Evolutionary conservation across 2,888 invertebrate species (phyloP), one percentile per base, ranked within the genome.

Genomic region (Hemaris fuciformis): DNA sequence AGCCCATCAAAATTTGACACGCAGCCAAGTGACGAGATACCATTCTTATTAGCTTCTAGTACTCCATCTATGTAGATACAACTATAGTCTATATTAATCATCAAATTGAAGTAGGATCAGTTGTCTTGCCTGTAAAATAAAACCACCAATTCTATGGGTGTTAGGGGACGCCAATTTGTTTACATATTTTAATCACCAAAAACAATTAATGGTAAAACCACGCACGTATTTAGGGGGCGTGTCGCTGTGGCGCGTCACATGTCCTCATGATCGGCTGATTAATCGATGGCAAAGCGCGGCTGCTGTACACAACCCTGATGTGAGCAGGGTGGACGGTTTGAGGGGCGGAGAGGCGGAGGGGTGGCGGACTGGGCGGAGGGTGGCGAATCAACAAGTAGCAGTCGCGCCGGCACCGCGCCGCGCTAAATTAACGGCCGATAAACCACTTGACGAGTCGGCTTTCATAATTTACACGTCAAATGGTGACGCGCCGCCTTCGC

Each of bases 381-480:
- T 53, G 38, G 38, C 20, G 18, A 27, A 53, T 63, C 69, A 69
- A 69, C 67, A 69, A 69, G 69, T 69, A 46, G 43, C 62, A 46
- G 64, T 20, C 62, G 65, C 68, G 70, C 48, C 68, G 53, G 8
- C 42, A 45, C 46, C 67, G 61, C 68, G 65, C 64, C 67, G 45
- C 41, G 53, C 58, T 20, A 59, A 61, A 60, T 58, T 60, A 42
- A 62, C 42, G 42, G 43, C 61, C 53, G 48, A 53, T 53, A 53
- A 53, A 53, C 48, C 27, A 53, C 48, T 53, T 46, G n/a, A 46
- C 27, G 8, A 27, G 27, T n/a, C 27, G 7, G 27, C 48, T n/a
- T 15, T 27, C 27, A 53, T 53, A 25, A 53, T 27, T 27, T 22
- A 45, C 27, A 53, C 15, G 27, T 15, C 48, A 8, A 23, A 48